Base-by-base conservation (phyloP, 2,113 vertebrate genomes). In the Cochlearius cochlearius region DNA sequence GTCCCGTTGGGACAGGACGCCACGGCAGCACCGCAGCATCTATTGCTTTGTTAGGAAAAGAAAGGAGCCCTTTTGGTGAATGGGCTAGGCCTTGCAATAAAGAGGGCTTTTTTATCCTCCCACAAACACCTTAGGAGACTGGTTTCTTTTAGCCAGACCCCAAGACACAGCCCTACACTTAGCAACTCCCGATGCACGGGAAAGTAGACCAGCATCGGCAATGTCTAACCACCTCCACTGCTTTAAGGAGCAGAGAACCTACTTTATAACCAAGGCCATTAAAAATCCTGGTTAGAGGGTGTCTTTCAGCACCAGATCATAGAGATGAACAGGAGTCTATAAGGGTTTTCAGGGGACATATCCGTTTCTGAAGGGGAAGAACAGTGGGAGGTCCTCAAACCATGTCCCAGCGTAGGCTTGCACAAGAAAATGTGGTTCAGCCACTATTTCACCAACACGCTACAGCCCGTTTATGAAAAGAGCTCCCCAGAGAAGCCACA, bases 161-260 rank as follows among this genome's bases (percentile, higher is more conserved):
- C 0, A 0, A 92, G 63, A 66, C 38, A 78, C 30, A 94, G 62
- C 53, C 32, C 32, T 66, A 11, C 8, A 9, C 32, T 85, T 16
- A 62, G 22, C 29, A 88, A 0, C 6, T 82, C 49, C 60, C 6
- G 32, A 11, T 13, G 25, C 15, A 18, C 0, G 1, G 58, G 50
- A 20, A 73, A 90, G 36, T 0, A 74, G 49, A 92, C 3, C 69
- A 77, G 25, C 60, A 90, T 7, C 39, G 75, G 29, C 47, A 29
- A 86, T 47, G 80, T 81, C 56, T 59, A 96, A 83, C 38, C 8
- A 74, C 15, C 17, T 68, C 30, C 7, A 25, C 32, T 52, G 43
- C 68, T 64, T 63, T 73, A 77, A 84, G 38, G 45, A 79, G 47
- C 81, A 86, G 59, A 85, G 80, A 22, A 63, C 49, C 34, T 58